Evolutionary conservation across 2,797 vertebrate genomes (phyloP), one percentile per base, ranked within the genome.

Genomic region (Emydoidea blandingii): DNA sequence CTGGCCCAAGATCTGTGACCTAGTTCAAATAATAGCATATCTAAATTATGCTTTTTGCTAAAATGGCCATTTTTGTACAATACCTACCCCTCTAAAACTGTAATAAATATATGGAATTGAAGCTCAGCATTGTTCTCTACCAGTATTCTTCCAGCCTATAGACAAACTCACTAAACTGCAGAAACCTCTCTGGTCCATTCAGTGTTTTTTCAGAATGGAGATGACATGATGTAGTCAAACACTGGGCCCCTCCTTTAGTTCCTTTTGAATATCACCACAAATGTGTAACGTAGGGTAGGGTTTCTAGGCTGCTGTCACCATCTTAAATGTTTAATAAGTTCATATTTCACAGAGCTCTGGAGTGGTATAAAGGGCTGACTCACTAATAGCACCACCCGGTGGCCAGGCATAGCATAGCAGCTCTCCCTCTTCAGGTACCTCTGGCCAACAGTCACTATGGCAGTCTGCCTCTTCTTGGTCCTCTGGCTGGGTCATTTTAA

Each of bases 81-180:
- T 8, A 62, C 57, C 31, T 31, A 31, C 14, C 57, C 29, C 29
- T 31, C 31, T 31, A 62, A 27, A 31, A 62, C 29, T 14, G 29
- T 62, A 62, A 62, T 31, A 53, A 53, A 53, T 53, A 53, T 53
- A 53, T 83, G 56, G 79, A 86, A 14, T 81, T 91, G 96, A 88
- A 96, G 93, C 95, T 84, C 94, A 90, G 65, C n/a, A 84, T 89
- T 96, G 85, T 50, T 50, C 49, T 50, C 49, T 50, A 50, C 49
- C 12, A 50, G 49, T 50, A 50, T 50, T 50, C 14, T 50, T 50
- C 49, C 12, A 50, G 49, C 49, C 12, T 50, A 15, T 14, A 50
- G 49, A 14, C 52, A 95, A 93, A 95, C 88, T 12, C 91, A 74
- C 54, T 90, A 59, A 80, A 90, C 37, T 83, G 86, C 87, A 95